These are phyloP conservation scores for Embiotoca jacksoni DNA, from an alignment of 2,113 vertebrate species.

Conservation along the genomic window DNA sequence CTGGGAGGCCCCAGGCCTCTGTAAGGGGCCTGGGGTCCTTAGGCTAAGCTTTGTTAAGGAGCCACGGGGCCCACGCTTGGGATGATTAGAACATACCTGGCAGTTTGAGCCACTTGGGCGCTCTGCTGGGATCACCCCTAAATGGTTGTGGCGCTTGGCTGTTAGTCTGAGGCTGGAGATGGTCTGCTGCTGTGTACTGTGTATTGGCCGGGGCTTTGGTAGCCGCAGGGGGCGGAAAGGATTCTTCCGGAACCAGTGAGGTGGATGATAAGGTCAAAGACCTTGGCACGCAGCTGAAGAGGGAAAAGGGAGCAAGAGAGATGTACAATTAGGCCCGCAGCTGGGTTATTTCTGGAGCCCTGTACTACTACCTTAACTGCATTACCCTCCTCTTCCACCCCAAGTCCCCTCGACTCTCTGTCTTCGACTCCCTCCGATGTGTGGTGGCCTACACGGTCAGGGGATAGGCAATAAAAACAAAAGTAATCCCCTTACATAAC, in stretches of 20 bases:
- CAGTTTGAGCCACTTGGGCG: slow-evolving; percentile 78
- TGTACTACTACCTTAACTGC: slow-evolving; percentile 63
- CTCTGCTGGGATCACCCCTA: slow-evolving; percentile 79
- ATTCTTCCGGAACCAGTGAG: slow-evolving; percentile 86
- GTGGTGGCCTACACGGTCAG: slow-evolving; percentile 59
- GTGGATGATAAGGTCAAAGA: slow-evolving; percentile 85
- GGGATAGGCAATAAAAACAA: slow-evolving; percentile 69
- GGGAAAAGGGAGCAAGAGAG: slow-evolving; percentile 70
- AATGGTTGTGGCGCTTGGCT: slow-evolving; percentile 81
- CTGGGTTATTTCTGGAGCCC: slow-evolving; percentile 81
- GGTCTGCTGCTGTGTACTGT: slow-evolving; percentile 78
- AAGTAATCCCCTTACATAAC: slow-evolving; percentile 85
- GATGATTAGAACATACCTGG: slow-evolving; percentile 83
- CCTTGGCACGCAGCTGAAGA: slow-evolving; percentile 83
- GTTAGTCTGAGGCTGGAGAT: slow-evolving; percentile 77
- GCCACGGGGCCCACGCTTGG: slow-evolving; percentile 67
- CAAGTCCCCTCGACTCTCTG: slow-evolving; percentile 41
- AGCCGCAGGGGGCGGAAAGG: slow-evolving; percentile 81
- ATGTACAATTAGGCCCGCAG: slow-evolving; percentile 81
- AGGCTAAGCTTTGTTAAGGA: slow-evolving; percentile 75
- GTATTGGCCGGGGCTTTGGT: slow-evolving; percentile 74
- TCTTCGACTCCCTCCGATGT: slow-evolving; percentile 49
- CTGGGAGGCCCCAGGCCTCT: slow-evolving; percentile 63
- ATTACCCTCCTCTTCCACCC: slow-evolving; percentile 57
- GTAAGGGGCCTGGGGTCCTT: slow-evolving; percentile 60